These are phyloP conservation scores for Cryptoprocta ferox DNA, from an alignment of 2,797 vertebrate genomes.

Conservation along the genomic window DNA sequence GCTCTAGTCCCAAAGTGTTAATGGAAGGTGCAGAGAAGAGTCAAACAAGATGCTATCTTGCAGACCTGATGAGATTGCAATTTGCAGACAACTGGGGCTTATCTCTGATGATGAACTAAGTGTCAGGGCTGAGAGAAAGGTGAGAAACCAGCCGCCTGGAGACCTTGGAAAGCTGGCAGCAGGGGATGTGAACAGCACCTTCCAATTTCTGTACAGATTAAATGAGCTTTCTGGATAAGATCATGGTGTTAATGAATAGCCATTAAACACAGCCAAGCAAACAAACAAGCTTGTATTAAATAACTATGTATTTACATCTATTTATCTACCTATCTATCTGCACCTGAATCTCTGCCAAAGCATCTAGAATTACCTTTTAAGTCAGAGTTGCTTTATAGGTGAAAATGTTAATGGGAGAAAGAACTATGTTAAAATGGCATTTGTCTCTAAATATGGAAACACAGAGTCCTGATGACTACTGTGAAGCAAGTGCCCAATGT, in stretches of 20 bases:
- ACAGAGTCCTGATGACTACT: background rate
- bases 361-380: slow-evolving; percentile 27
- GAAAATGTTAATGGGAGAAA: background rate
- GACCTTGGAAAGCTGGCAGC: slow-evolving; percentile 80
- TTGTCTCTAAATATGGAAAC: slow-evolving; percentile 26
- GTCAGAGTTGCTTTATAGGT: slow-evolving; percentile 15
- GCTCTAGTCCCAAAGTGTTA: slow-evolving; percentile 75
- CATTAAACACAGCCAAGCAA: slow-evolving; percentile 73
- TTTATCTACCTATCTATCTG: background rate
- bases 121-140: slow-evolving; percentile 78
- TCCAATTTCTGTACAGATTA: slow-evolving; percentile 78
- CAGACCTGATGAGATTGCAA: slow-evolving; percentile 82
- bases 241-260: slow-evolving; percentile 71
- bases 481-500: background rate
- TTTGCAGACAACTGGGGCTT: slow-evolving; percentile 84
- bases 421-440: background rate
- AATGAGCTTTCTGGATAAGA: slow-evolving; percentile 79
- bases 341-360: slow-evolving; percentile 46
- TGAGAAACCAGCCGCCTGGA: slow-evolving; percentile 71
- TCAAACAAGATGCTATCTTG: slow-evolving; percentile 84
- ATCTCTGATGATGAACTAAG: slow-evolving; percentile 85
- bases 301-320: background rate
- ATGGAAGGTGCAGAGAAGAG: slow-evolving; percentile 82
- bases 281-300: slow-evolving; percentile 60
- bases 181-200: slow-evolving; percentile 74